Base-by-base conservation (phyloP, 2,797 vertebrate species). In the Crenuchus spilurus region DNA sequence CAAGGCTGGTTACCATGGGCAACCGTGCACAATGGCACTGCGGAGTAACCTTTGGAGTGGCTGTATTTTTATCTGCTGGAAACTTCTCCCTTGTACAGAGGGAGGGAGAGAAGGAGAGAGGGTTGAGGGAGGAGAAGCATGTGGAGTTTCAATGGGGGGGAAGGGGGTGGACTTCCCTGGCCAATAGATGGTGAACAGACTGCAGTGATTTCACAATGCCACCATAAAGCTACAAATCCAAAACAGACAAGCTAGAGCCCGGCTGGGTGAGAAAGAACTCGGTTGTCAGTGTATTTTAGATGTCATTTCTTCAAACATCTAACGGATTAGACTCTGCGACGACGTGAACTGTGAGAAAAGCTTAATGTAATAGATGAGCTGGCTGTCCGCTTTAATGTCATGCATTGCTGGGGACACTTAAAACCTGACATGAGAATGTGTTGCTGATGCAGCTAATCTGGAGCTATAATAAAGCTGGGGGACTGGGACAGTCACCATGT, bases 1-100 rank as follows among this genome's bases (percentile, higher is more conserved):
- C 86, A 78, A 91, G 87, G 86, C 80, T 65, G 70, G 92, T 94
- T 91, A 89, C 91, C 90, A 90, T 86, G 91, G 88, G 90, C 88
- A 93, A 94, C 92, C 77, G 84, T 77, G 57, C 82, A 86, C 66
- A 78, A 84, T 86, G 91, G 90, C 88, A 90, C 80, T 91, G 84
- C 88, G 84, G 89, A 85, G 79, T 85, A 87, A 88, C 86, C 85
- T 87, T 87, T 82, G 83, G 84, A 93, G 90, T 90, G 88, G 87
- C 88, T 90, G 82, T 89, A 86, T 91, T 89, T 93, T 92, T 91
- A 88, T 88, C 84, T 44, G 42, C 83, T 78, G 77, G 91, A 89
- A 84, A 88, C 85, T 91, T 88, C 84, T 82, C 82, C 84, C 83
- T 80, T 80, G 79, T 81, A 82, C 87, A 26, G 58, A 54, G 26